Evolutionary conservation across 2,797 vertebrate species (phyloP).

Genomic region (Chiloscyllium punctatum): DNA sequence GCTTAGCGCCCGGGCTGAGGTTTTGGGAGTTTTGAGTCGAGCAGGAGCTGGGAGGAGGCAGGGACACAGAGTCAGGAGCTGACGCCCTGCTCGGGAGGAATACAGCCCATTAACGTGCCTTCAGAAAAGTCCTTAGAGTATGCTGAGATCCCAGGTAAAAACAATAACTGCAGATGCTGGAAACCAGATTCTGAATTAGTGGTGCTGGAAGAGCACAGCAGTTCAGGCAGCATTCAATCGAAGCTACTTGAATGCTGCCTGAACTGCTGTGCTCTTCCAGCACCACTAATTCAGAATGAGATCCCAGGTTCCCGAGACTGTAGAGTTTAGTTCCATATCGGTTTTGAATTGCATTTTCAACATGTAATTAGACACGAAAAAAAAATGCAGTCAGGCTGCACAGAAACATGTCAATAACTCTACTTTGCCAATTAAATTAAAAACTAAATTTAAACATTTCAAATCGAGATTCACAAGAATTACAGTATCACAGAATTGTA

Average conservation of each 20-base stretch:
- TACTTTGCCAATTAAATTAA: no score
- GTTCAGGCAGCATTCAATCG: no score
- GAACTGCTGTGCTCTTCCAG: no score
- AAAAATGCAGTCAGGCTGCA: neutral
- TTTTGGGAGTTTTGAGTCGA: neutral
- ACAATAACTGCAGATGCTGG: no score
- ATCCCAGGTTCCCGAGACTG: neutral
- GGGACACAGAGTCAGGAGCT: neutral
- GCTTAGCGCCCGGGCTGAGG: neutral
- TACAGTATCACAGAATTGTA: no score
- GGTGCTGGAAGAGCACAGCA: no score
- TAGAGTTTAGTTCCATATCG: neutral
- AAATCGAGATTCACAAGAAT: no score
- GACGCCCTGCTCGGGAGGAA: neutral
- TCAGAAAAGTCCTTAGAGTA: neutral
- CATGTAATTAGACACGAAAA: no score
- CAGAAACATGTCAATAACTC: neutral
- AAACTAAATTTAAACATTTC: no score
- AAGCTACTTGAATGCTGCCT: no score
- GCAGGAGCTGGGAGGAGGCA: neutral
- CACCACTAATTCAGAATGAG: no score
- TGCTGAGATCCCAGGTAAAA: neutral
- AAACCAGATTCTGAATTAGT: no score
- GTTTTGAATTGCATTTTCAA: neutral
- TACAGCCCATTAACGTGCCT: neutral